Conservation (phyloP, 1,140 invertebrate genomes). For the Bombus sibiricus region DNA sequence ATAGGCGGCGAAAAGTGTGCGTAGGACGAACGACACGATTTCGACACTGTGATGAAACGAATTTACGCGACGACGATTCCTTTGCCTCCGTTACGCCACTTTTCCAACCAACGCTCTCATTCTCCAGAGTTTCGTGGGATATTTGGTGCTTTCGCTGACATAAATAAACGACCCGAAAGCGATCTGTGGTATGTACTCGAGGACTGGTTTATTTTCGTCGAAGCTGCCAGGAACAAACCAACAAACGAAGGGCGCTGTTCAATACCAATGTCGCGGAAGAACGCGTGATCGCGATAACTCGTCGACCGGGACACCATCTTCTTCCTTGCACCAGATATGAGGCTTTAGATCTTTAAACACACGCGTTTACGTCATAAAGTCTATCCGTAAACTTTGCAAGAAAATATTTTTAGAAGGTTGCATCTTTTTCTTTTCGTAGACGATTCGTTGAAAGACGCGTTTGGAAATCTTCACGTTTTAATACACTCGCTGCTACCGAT, state of each 20-base stretch:
- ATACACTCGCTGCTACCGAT: too few relatives aligned
- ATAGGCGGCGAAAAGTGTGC: background rate
- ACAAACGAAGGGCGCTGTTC: slow-evolving; percentile 21
- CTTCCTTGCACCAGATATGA: slow-evolving; percentile 11
- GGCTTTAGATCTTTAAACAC: background rate
- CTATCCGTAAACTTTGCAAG: too few relatives aligned
- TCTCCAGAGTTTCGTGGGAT: background rate
- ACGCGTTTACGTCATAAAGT: background rate
- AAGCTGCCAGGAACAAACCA: background rate
- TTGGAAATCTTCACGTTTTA: too few relatives aligned
- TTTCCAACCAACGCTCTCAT: background rate
- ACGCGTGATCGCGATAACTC: background rate
- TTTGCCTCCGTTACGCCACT: background rate
- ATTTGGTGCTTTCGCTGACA: background rate
- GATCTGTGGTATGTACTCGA: background rate
- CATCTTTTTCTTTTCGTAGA: too few relatives aligned
- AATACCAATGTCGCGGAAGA: slow-evolving; percentile 23
- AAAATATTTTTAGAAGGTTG: too few relatives aligned
- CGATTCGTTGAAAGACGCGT: too few relatives aligned
- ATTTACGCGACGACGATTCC: background rate
- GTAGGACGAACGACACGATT: slow-evolving; percentile 26
- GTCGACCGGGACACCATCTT: background rate
- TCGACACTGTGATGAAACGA: background rate
- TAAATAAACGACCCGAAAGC: slow-evolving; percentile 13
- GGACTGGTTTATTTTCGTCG: slow-evolving; percentile 29